Evolutionary conservation across 2,888 invertebrate species (phyloP), one percentile per base, ranked within the genome.

Genomic region (Erannis defoliaria): DNA sequence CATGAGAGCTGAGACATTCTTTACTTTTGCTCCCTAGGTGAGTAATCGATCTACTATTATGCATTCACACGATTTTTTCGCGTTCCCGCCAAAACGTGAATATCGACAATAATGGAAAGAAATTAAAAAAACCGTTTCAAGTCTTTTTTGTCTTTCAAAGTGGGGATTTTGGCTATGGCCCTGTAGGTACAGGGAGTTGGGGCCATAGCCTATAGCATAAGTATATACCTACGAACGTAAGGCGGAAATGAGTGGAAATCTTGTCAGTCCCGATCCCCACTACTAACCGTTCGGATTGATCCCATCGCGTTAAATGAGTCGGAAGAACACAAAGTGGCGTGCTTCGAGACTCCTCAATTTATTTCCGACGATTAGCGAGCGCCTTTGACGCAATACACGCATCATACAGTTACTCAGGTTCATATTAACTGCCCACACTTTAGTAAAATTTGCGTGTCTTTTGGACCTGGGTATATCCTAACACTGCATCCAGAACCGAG

Each of bases 301-400:
- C 50, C 62, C 55, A 43, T 50, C 55, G 70, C 62, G 71, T 69
- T 72, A 68, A 77, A 76, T 75, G 78, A 74, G 66, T 72, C 75
- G 76, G 76, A 75, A 77, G 68, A 75, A 72, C 65, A 72, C 77
- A 78, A 76, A 78, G 77, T 76, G 76, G 72, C 71, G 67, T 68
- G 66, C 64, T 67, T 68, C 65, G 70, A 76, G 76, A 74, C 75
- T 76, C 78, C 78, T 77, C 77, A 75, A 77, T 78, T 80, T 76
- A 80, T 80, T 81, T 80, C 81, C 80, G 76, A 70, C 79, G 79
- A 78, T 80, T 80, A 82, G 78, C 73, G 75, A 72, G 62, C 70
- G 71, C 66, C 75, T 71, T 72, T 71, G 72, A 74, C 48, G 42
- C 69, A 64, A 54, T 64, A 63, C 58, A 62, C 42, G 40, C 43